Evolutionary conservation across 92 coral and sea anemone species (phyloP).

Genomic region (Zoanthus gigantus): DNA sequence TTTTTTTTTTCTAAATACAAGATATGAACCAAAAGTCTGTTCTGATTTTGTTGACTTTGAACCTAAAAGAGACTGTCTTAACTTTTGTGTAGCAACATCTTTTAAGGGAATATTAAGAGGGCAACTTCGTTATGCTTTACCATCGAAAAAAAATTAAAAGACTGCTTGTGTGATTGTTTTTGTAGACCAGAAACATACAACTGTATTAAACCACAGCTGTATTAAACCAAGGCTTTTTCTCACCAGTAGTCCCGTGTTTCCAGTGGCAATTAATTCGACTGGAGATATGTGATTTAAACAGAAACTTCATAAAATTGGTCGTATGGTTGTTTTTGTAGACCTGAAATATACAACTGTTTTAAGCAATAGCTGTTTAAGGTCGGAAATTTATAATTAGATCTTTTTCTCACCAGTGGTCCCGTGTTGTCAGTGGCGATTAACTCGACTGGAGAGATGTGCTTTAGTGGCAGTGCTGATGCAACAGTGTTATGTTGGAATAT

Average conservation of each 20-base stretch:
- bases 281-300: constrained; percentile 90
- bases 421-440: constrained; percentile 85
- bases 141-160: no score
- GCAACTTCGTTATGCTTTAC: no score
- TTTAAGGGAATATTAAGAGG: no score
- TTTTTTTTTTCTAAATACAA: no score
- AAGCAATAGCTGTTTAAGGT: not conserved
- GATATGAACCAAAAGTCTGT: no score
- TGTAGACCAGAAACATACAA: not conserved
- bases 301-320: no score
- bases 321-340: no score
- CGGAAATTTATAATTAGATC: not conserved
- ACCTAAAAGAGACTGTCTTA: no score
- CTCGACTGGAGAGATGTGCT: constrained; percentile 96
- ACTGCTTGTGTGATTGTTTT: no score
- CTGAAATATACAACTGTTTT: not conserved
- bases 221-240: not conserved
- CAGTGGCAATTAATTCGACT: constrained; percentile 84
- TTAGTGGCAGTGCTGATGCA: constrained; percentile 92
- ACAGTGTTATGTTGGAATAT: constrained; percentile 96
- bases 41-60: no score
- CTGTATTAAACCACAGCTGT: not conserved
- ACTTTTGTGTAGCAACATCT: no score
- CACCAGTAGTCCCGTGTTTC: constrained; percentile 84
- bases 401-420: constrained; percentile 71